Base-by-base conservation (phyloP, 2,888 invertebrate genomes). In the Andrena chrysosceles region DNA sequence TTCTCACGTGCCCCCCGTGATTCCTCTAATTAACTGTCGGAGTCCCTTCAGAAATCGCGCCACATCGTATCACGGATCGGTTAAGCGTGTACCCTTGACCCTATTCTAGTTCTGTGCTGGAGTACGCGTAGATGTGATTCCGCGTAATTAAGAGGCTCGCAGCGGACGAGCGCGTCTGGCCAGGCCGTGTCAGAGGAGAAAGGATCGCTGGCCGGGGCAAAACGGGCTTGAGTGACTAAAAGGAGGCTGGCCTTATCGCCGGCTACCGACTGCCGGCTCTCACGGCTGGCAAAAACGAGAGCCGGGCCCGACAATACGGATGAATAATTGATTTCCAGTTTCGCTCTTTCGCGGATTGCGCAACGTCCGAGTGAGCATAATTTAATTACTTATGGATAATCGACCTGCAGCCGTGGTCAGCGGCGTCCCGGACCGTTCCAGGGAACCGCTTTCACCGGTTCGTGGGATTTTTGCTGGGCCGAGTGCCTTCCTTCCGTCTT, bases 301-400 rank as follows among this genome's bases (percentile, higher is more conserved):
- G n/a, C 1, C 49, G 2, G 62, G 42, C 42, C 48, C 60, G 69
- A 82, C 75, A 68, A 81, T 74, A 59, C 81, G 74, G 74, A 81
- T 69, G 73, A 81, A 76, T 81, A 83, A 83, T 83, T 64, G 82
- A 83, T 83, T 83, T 13, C 20, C 70, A 67, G 81, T 81, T 66
- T 80, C 81, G 23, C 66, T 80, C 33, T 35, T n/a, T 67, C 42
- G 79, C 13, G 42, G 42, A 59, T 70, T 67, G 35, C 20, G 71
- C 16, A 76, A 68, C 59, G 10, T n/a, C 49, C 8, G 35, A 60
- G 69, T 66, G 70, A 62, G 31, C 23, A 29, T 69, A 75, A 83
- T 76, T 71, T 76, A 71, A 72, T 83, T 75, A 75, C 70, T 72
- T 48, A 52, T 13, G 81, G 81, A 76, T 81, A 83, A 83, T 71